phyloP scores from a whole-genome alignment of 2,888 invertebrate species.

The Tyria jacobaeae region DNA sequence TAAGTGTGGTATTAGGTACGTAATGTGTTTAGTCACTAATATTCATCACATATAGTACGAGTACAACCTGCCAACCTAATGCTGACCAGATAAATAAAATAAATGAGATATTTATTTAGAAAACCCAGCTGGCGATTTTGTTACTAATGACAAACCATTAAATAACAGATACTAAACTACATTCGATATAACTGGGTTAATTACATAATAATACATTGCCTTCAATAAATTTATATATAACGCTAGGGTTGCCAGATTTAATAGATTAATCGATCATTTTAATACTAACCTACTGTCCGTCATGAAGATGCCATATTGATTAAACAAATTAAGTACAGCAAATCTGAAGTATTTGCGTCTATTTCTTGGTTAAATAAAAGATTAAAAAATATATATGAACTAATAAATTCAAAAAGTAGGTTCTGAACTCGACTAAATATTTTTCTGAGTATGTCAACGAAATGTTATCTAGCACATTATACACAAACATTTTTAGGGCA shows the following conservation, averaged over 20 bases:
- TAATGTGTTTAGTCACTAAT: neutral
- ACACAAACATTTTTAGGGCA: too few relatives aligned
- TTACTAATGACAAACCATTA: slow-evolving; percentile 4
- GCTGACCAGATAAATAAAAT: neutral
- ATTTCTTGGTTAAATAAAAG: too few relatives aligned
- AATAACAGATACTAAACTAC: slow-evolving; percentile 7
- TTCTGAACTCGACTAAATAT: too few relatives aligned
- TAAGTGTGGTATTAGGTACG: neutral
- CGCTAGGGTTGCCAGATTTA: neutral
- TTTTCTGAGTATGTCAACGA: too few relatives aligned
- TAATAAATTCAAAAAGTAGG: too few relatives aligned
- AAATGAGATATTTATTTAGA: neutral
- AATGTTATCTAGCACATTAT: too few relatives aligned
- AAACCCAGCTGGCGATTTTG: neutral
- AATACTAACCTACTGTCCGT: too few relatives aligned
- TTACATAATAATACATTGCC: slow-evolving; percentile 1
- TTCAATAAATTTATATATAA: neutral
- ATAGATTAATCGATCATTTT: too few relatives aligned
- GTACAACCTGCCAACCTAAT: neutral
- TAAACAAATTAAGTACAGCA: too few relatives aligned
- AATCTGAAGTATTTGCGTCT: too few relatives aligned
- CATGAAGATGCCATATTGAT: too few relatives aligned
- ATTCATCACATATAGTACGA: neutral
- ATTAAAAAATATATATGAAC: too few relatives aligned
- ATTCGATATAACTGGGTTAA: slow-evolving; percentile 2